Percentiles rank a stretch among this genome's conserved stretches.
These are phyloP conservation scores for Sisor rabdophorus DNA, from an alignment of 2,113 vertebrate genomes.

Conservation along the genomic window DNA sequence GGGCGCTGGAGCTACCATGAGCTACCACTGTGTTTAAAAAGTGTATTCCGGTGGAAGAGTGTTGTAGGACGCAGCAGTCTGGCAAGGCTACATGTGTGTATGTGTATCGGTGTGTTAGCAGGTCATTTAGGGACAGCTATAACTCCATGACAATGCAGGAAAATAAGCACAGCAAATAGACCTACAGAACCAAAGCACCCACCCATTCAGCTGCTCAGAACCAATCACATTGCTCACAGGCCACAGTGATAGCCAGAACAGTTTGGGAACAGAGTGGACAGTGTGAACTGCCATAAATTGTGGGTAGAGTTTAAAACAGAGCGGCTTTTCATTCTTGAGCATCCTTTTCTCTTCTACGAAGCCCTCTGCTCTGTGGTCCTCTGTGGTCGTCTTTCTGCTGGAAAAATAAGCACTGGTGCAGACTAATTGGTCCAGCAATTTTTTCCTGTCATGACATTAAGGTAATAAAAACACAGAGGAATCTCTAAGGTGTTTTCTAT, in stretches of 20 bases:
- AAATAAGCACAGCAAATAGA: conserved; percentile 40
- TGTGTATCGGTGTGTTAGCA: background rate
- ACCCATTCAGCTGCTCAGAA: background rate
- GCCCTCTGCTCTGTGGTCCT: conserved; percentile 6
- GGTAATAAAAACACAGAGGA: conserved; percentile 37
- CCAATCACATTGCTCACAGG: conserved; percentile 19
- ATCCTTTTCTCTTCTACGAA: conserved; percentile 29
- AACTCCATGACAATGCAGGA: conserved; percentile 44
- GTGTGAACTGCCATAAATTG: conserved; percentile 32
- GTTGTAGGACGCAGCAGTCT: conserved; percentile 21
- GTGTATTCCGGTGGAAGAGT: background rate
- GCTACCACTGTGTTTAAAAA: background rate
- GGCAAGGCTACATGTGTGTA: background rate
- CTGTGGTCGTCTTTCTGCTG: conserved; percentile 10
- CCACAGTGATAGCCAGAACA: background rate
- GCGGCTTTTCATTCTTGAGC: conserved; percentile 40
- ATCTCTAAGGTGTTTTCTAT: conserved; percentile 25
- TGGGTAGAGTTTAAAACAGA: conserved; percentile 40
- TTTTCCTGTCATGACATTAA: conserved; percentile 18
- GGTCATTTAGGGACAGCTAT: conserved; percentile 44
- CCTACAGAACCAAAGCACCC: conserved; percentile 15
- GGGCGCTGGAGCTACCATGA: no score
- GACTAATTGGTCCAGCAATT: conserved; percentile 37
- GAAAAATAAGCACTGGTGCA: conserved; percentile 18
- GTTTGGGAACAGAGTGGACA: conserved; percentile 40